Evolutionary conservation across 2,888 invertebrate species (phyloP).

Genomic region (Drosophila niveifrons): DNA sequence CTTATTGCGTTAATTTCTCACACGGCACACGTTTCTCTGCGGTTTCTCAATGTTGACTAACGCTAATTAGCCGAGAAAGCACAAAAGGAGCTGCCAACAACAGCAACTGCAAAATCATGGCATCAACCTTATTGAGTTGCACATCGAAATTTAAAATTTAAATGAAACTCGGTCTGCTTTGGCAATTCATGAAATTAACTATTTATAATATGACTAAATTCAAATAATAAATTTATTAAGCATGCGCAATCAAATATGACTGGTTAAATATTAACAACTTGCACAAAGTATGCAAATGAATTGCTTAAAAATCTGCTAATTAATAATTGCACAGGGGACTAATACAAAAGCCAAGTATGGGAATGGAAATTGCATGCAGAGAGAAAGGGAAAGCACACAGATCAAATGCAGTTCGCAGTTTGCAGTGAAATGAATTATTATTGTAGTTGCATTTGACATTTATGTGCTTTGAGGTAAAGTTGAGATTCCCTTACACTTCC

Average conservation of each 20-base stretch:
- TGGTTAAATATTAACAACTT: slow-evolving; percentile 33
- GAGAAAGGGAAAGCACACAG: background rate
- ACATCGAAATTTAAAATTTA: slow-evolving; percentile 1
- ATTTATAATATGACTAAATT: slow-evolving; percentile 20
- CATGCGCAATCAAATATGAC: slow-evolving; percentile 22
- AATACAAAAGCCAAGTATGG: background rate
- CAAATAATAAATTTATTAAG: slow-evolving; percentile 35
- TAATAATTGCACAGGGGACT: slow-evolving; percentile 23
- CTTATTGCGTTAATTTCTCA: slow-evolving; percentile 58
- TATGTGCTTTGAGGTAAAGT: slow-evolving; percentile 55
- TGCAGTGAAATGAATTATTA: slow-evolving; percentile 62
- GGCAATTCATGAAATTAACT: slow-evolving; percentile 13
- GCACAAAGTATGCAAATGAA: slow-evolving; percentile 36
- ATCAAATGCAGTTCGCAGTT: slow-evolving; percentile 11
- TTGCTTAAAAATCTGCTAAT: slow-evolving; percentile 26
- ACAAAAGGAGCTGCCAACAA: background rate
- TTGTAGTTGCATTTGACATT: slow-evolving; percentile 65
- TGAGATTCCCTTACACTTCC: background rate
- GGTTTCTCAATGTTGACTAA: slow-evolving; percentile 57
- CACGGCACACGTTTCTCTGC: slow-evolving; percentile 51
- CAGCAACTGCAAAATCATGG: background rate
- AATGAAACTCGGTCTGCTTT: background rate
- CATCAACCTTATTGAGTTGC: background rate
- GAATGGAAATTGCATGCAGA: background rate
- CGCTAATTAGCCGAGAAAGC: slow-evolving; percentile 42